phyloP scores from a whole-genome alignment of 2,888 invertebrate genomes.

The Ligdia adustata region DNA sequence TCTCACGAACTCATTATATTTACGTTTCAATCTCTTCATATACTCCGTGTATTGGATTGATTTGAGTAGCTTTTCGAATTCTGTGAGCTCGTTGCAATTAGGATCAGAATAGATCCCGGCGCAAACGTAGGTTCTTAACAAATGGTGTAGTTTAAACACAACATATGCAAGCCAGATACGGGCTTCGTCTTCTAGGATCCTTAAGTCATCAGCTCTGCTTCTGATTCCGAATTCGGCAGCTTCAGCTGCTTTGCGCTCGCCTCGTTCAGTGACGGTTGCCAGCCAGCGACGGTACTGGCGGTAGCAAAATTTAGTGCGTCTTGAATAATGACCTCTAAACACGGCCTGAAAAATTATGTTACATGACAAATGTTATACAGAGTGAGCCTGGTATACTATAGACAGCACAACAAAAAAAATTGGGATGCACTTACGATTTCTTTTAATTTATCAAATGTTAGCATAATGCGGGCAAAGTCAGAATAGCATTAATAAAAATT shows the following conservation, averaged over 20 bases:
- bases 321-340: slow-evolving; percentile 72
- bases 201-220: slow-evolving; percentile 69
- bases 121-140: slow-evolving; percentile 65
- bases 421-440: no score
- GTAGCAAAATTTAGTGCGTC: slow-evolving; percentile 70
- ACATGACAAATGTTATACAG: no score
- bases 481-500: no score
- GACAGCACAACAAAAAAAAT: no score
- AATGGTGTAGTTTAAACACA: slow-evolving; percentile 74
- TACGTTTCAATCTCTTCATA: slow-evolving; percentile 67
- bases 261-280: slow-evolving; percentile 62
- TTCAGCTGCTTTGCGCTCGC: slow-evolving; percentile 68
- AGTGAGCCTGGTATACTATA: no score
- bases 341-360: slow-evolving; percentile 52
- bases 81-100: slow-evolving; percentile 59
- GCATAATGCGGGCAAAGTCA: no score
- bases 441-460: no score
- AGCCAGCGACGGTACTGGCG: slow-evolving; percentile 71
- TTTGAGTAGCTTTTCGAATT: slow-evolving; percentile 71
- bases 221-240: slow-evolving; percentile 69
- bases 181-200: slow-evolving; percentile 73
- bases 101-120: slow-evolving; percentile 71
- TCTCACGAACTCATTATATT: slow-evolving; percentile 74
- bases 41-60: slow-evolving; percentile 75
- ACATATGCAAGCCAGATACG: slow-evolving; percentile 74